Conservation (phyloP, 2,888 invertebrate species). For the Drosophila niveifrons region DNA sequence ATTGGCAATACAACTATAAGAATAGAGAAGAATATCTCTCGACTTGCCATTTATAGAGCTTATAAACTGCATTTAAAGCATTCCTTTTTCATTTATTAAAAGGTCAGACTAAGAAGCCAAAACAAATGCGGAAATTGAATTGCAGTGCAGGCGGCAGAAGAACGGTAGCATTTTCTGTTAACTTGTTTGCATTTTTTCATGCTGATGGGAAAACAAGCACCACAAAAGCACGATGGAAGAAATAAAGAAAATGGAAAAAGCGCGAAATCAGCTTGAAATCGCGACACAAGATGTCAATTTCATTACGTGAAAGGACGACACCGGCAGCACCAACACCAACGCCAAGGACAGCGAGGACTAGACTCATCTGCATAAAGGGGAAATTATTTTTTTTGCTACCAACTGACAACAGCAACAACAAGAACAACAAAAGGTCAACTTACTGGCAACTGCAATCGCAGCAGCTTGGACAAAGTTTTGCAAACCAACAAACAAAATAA, state of each 20-base stretch:
- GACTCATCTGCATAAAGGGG: conserved; percentile 80
- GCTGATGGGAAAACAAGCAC: conserved; percentile 54
- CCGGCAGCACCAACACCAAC: conserved; percentile 25
- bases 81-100: conserved; percentile 26
- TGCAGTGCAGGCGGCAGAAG: conserved; percentile 43
- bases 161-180: conserved; percentile 6
- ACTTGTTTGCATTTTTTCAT: conserved; percentile 4
- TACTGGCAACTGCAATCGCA: conserved; percentile 63
- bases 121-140: conserved; percentile 73
- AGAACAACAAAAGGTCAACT: conserved; percentile 35
- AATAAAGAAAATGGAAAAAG: conserved; percentile 37
- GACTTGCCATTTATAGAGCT: neutral
- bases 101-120: conserved; percentile 29
- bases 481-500: conserved; percentile 13
- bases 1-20: neutral
- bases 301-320: conserved; percentile 66
- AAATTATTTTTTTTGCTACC: conserved; percentile 68
- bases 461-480: conserved; percentile 67
- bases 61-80: neutral
- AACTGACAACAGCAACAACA: conserved; percentile 23
- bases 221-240: conserved; percentile 22
- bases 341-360: conserved; percentile 25
- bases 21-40: neutral
- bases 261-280: conserved; percentile 69
- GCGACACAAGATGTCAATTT: conserved; percentile 79